These are phyloP conservation scores for Zaprionus bogoriensis DNA, from an alignment of 2,888 invertebrate species.

Conservation along the genomic window DNA sequence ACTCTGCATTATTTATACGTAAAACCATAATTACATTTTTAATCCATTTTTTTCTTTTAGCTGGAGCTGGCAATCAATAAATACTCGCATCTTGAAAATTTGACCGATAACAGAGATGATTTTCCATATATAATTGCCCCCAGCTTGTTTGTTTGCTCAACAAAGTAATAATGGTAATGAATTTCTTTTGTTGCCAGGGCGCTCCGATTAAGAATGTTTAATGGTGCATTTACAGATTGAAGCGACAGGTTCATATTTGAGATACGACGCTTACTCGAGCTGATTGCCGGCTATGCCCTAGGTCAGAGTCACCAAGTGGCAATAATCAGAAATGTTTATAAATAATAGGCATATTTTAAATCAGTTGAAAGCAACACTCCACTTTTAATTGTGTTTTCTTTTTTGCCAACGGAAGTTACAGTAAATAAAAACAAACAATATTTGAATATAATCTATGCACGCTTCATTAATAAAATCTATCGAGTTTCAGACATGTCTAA, in stretches of 20 bases:
- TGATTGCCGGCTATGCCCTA: conserved; percentile 32
- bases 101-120: conserved; percentile 41
- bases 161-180: conserved; percentile 15
- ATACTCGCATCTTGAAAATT: conserved; percentile 10
- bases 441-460: conserved; percentile 4
- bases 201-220: conserved; percentile 25
- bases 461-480: conserved; percentile 20
- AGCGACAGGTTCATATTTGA: conserved; percentile 6
- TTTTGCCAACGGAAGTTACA: conserved; percentile 6
- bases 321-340: background rate
- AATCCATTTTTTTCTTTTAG: background rate
- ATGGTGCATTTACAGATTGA: conserved; percentile 1
- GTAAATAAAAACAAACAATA: conserved; percentile 20
- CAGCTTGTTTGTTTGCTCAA: conserved; percentile 34
- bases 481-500: conserved; percentile 32
- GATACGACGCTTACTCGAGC: conserved; percentile 28
- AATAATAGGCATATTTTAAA: background rate
- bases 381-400: background rate
- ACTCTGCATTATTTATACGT: conserved; percentile 3
- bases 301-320: conserved; percentile 32
- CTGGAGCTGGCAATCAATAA: conserved; percentile 27
- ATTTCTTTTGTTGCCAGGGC: conserved; percentile 24
- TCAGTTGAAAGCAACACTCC: background rate
- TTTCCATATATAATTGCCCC: conserved; percentile 4
- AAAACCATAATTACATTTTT: conserved; percentile 1